A percentile compares a stretch with the other conserved stretches of the same genome.
Conservation (phyloP, 2,797 vertebrate genomes). For the Anomalospiza imberbis region DNA sequence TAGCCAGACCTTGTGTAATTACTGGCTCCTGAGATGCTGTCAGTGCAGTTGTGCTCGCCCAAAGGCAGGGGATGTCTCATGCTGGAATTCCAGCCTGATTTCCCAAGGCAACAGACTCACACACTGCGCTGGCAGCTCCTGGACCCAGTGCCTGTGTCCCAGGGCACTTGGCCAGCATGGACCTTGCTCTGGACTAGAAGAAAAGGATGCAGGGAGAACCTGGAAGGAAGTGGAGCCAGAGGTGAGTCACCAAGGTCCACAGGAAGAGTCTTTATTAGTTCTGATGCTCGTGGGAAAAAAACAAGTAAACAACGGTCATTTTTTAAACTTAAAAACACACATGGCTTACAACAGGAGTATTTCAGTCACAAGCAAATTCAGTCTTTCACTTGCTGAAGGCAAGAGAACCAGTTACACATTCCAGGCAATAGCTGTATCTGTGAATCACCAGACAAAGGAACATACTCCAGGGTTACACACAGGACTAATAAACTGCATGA, state of each 20-base stretch:
- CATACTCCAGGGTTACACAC: not conserved
- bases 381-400: not conserved
- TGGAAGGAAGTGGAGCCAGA: not conserved
- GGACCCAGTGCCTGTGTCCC: not conserved
- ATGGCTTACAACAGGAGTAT: not conserved
- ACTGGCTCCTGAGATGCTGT: not conserved
- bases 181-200: not conserved
- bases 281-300: not conserved
- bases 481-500: not conserved
- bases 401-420: not conserved
- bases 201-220: not conserved
- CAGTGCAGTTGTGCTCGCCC: not conserved
- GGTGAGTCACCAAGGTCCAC: not conserved
- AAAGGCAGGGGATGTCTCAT: fast-evolving
- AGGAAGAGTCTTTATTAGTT: not conserved
- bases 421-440: not conserved
- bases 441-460: slow-evolving; percentile 32
- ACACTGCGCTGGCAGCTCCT: fast-evolving
- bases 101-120: not conserved
- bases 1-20: not conserved
- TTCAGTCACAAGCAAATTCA: not conserved
- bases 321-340: not conserved
- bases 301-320: not conserved
- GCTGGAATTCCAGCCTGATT: not conserved
- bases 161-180: not conserved